Base-by-base conservation (phyloP, 2,888 invertebrate species). In the Acanthopleura granulata region DNA sequence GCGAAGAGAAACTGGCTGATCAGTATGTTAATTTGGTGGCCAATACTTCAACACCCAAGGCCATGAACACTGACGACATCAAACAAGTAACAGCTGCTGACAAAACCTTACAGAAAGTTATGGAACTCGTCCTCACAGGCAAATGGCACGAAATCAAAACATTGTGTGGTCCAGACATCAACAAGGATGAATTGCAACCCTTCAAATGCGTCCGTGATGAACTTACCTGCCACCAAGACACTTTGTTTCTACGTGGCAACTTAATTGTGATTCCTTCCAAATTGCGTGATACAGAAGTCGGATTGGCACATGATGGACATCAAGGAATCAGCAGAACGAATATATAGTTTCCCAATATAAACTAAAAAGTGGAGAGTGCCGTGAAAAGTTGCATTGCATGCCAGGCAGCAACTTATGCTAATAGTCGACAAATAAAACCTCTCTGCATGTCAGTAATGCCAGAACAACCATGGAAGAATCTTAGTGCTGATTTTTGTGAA, bases 271-370 rank as follows among this genome's bases (percentile, higher is more conserved):
- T 49, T 40, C 62, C 73, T 27, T 16, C 14, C n/a, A 40, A 4
- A 51, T 40, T 73, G 40, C 15, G 62, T 12, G 40, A 25, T 16
- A 40, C 69, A 62, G 73, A 62, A 25, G 62, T 79, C 15, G 27
- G 29, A 14, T 49, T 79, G 25, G 77, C 80, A 27, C 80, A 81
- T 72, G 62, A 72, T 16, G 74, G 78, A 4, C 77, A 81, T 57
- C 73, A 76, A 71, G 77, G 81, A n/a, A 75, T 57, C 57, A 75
- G 77, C 12, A 74, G 61, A 16, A 18, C 76, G 22, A 82, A 80
- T 29, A 76, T 82, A 0, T 83, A 75, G 72, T 77, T 77, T 49
- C 74, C 77, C 11, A 75, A 75, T 0, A 62, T 76, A 0, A 72
- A 76, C 49, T 62, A 69, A 6, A 18, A 29, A 70, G 78, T 78